Conservation (phyloP, 1,140 invertebrate genomes). For the Leptinotarsa lineolata region DNA sequence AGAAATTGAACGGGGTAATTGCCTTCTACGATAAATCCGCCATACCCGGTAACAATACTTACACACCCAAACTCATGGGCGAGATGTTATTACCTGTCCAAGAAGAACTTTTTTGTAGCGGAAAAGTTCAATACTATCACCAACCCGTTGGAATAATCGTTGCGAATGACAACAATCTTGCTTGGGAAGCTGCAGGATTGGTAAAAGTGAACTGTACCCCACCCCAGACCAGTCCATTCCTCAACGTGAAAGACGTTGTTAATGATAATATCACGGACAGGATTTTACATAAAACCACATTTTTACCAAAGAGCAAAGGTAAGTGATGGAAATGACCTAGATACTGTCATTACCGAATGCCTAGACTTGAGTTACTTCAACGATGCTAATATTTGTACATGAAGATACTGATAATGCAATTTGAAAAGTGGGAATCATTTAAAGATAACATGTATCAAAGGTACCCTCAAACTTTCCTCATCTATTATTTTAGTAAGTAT, state of each 20-base stretch:
- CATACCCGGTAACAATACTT: slow-evolving; percentile 73
- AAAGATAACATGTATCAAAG: too few relatives aligned
- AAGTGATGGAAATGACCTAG: slow-evolving; percentile 13
- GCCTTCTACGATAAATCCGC: slow-evolving; percentile 74
- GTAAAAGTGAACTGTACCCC: slow-evolving; percentile 72
- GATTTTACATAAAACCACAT: slow-evolving; percentile 37
- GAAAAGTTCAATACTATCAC: slow-evolving; percentile 66
- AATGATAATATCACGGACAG: slow-evolving; percentile 29
- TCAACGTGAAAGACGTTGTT: slow-evolving; percentile 66
- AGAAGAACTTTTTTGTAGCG: slow-evolving; percentile 60
- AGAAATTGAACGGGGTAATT: slow-evolving; percentile 71
- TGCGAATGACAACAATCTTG: slow-evolving; percentile 64
- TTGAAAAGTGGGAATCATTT: too few relatives aligned
- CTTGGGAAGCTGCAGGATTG: slow-evolving; percentile 65
- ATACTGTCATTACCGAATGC: too few relatives aligned
- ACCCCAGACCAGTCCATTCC: slow-evolving; percentile 58
- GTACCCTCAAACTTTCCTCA: too few relatives aligned
- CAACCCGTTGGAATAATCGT: slow-evolving; percentile 76
- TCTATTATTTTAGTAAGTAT: too few relatives aligned
- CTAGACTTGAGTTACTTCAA: too few relatives aligned
- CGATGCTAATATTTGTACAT: too few relatives aligned
- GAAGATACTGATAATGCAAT: too few relatives aligned
- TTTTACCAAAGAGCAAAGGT: slow-evolving; percentile 43
- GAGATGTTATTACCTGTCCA: slow-evolving; percentile 37
- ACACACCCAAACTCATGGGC: slow-evolving; percentile 51